phyloP scores from a whole-genome alignment of 2,888 invertebrate genomes.

The Oligia fasciuncula region DNA sequence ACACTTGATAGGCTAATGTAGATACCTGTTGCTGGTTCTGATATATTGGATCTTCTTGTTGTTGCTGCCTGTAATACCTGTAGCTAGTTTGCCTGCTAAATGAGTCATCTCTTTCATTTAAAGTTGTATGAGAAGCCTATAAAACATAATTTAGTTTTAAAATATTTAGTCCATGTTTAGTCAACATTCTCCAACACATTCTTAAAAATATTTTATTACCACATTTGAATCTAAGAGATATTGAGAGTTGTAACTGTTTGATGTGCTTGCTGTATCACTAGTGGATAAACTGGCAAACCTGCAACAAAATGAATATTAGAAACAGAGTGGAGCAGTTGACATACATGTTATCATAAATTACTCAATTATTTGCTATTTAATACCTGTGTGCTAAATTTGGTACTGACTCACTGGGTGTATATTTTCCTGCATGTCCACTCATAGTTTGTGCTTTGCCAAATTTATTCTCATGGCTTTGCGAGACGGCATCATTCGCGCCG shows the following conservation, averaged over 20 bases:
- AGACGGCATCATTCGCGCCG: constrained; percentile 78
- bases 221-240: constrained; percentile 84
- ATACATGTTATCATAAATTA: constrained; percentile 5
- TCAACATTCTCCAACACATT: background rate
- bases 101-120: constrained; percentile 88
- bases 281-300: constrained; percentile 93
- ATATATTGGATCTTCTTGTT: constrained; percentile 86
- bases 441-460: constrained; percentile 94
- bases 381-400: constrained; percentile 89
- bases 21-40: constrained; percentile 88
- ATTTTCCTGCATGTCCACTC: constrained; percentile 95
- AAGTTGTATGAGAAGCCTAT: constrained; percentile 85
- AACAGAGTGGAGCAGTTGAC: background rate
- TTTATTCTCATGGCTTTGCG: constrained; percentile 91
- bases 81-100: constrained; percentile 88
- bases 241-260: constrained; percentile 85
- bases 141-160: constrained; percentile 31
- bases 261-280: constrained; percentile 86
- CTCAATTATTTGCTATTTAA: constrained; percentile 30
- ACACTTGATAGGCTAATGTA: background rate
- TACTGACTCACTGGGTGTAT: constrained; percentile 92
- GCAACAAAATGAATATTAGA: constrained; percentile 56
- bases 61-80: constrained; percentile 82
- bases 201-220: constrained; percentile 69
- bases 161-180: background rate